These are phyloP conservation scores for Drosophila austrosaltans DNA, from an alignment of 2,888 invertebrate species.

Conservation along the genomic window DNA sequence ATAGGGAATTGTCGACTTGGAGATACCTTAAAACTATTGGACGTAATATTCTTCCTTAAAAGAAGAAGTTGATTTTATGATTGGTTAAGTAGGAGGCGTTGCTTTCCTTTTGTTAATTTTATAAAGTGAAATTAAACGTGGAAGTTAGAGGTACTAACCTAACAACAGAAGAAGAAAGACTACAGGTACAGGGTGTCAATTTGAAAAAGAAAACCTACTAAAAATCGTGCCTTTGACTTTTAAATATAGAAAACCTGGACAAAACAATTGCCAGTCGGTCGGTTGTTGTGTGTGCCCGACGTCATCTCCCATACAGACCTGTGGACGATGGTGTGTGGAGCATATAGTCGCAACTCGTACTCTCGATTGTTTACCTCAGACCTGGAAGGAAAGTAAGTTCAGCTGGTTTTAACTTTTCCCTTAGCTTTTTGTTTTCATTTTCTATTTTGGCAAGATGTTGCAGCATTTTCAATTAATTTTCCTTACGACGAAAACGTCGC, in stretches of 20 bases:
- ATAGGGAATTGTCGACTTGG: background rate
- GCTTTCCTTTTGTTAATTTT: too few species aligned
- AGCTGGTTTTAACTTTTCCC: background rate
- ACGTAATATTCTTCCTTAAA: too few species aligned
- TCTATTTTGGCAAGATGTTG: constrained; percentile 56
- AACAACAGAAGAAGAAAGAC: too few species aligned
- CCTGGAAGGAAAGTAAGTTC: constrained; percentile 55
- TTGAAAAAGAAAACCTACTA: background rate
- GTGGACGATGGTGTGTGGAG: constrained; percentile 24
- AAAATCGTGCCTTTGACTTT: constrained; percentile 67
- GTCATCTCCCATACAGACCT: constrained; percentile 42
- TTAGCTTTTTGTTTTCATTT: background rate
- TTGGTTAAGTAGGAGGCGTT: too few species aligned
- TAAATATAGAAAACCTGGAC: constrained; percentile 64
- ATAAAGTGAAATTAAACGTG: too few species aligned
- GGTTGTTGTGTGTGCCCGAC: constrained; percentile 31
- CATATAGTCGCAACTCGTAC: constrained; percentile 1
- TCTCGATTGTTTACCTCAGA: constrained; percentile 32
- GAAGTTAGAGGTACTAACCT: too few species aligned
- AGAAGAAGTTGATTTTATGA: too few species aligned
- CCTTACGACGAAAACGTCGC: constrained; percentile 58
- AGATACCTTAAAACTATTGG: background rate
- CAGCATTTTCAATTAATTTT: constrained; percentile 61
- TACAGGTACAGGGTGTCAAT: background rate
- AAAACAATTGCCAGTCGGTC: constrained; percentile 55